Conservation (phyloP, 2,797 vertebrate genomes). For the Masticophis lateralis region DNA sequence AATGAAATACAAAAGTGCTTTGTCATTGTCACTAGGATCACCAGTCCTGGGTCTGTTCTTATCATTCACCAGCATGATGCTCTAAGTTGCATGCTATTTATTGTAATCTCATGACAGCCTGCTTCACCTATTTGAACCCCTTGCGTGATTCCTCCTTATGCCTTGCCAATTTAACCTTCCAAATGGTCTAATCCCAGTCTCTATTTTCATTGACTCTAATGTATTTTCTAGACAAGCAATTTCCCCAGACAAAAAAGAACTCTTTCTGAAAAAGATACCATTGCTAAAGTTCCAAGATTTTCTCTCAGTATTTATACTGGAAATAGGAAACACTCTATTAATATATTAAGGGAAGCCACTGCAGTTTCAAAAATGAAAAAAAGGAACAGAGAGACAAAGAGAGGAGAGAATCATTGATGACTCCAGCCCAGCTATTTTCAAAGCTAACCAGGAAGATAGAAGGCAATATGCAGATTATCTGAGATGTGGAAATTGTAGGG, state of each 20-base stretch:
- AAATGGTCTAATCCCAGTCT: background rate
- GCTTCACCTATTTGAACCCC: background rate
- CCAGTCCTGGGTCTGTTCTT: background rate
- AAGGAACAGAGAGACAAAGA: background rate
- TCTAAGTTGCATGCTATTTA: background rate
- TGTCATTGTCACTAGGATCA: background rate
- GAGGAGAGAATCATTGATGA: background rate
- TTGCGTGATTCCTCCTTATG: background rate
- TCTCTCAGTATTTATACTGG: background rate
- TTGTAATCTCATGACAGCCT: background rate
- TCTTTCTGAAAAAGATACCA: background rate
- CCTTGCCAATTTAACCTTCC: background rate
- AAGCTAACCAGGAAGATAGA: background rate
- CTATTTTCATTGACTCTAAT: background rate
- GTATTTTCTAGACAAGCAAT: background rate
- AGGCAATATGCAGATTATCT: background rate
- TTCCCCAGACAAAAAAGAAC: background rate
- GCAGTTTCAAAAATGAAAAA: background rate
- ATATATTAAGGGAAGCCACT: background rate
- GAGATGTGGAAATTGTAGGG: background rate
- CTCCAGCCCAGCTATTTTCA: background rate
- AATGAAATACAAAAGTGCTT: background rate
- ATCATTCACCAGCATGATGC: background rate
- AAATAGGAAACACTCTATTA: background rate
- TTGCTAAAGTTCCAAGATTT: background rate